Evolutionary conservation across 2,797 vertebrate species (phyloP), one percentile per base, ranked within the genome.

Genomic region (Macrochelys suwanniensis): DNA sequence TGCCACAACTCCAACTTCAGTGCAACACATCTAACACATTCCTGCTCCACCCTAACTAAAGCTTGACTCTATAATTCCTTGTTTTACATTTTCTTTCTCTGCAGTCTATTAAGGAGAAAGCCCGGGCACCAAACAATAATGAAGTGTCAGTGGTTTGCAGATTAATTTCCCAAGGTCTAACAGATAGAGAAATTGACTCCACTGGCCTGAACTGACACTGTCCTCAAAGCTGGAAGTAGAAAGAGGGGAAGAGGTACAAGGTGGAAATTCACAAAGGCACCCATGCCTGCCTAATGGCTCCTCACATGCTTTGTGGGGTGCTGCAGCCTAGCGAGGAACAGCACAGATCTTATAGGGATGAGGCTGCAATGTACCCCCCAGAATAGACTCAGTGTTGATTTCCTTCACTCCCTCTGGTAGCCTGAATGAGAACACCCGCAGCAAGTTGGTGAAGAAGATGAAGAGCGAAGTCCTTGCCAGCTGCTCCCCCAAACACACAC

Each of bases 401-500:
- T 12, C 1, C 0, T 9, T 92, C 85, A 88, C 95, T 0, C 96
- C 96, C 37, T 96, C 90, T 0, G 95, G 96, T 6, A 92, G 93
- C 31, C 0, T 84, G 78, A 97, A 94, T 42, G 92, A 95, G 94
- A 98, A 98, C 0, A 93, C 95, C 49, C 97, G 91, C 45, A 98
- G 91, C 56, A 98, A 87, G 8, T 4, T 96, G 84, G 97, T 88
- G 54, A 98, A 97, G 82, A 97, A 96, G 87, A 98, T 96, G 56
- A 98, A 98, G 83, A 98, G 94, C 71, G 98, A 96, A 0, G 97
- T 95, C 57, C 92, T 93, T 0, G 97, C 97, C 13, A 98, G 80
- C 15, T 95, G 86, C 88, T 98, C 97, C 5, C 97, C 98, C 50
- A 98, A 68, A 92, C 97, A 98, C 31, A 96, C 76, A 16, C 93